These are phyloP conservation scores for Sphaerophoria rueppellii DNA, from an alignment of 2,888 invertebrate species.

Conservation along the genomic window DNA sequence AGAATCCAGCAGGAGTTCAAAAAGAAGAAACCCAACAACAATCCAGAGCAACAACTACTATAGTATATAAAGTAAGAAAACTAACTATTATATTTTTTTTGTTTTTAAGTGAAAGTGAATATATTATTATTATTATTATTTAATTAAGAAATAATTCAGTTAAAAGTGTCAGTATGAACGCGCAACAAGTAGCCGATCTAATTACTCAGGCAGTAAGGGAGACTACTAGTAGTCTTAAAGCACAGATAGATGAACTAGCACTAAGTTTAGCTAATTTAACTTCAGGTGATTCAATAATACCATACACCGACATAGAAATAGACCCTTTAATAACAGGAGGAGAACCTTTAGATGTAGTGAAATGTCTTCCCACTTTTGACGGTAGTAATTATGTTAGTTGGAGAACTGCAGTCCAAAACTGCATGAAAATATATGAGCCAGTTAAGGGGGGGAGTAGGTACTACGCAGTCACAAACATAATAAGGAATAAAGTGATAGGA, in stretches of 20 bases:
- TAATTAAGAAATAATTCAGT: slow-evolving; percentile 13
- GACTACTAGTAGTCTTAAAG: background rate
- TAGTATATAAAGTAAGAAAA: slow-evolving; percentile 12
- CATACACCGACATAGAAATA: background rate
- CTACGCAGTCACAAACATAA: background rate
- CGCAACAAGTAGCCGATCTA: slow-evolving; percentile 4
- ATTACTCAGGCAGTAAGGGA: background rate
- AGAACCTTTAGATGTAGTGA: background rate
- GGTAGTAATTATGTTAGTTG: background rate
- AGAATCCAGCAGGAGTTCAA: slow-evolving; percentile 3
- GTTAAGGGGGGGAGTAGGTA: background rate
- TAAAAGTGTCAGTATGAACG: background rate
- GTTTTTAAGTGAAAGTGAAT: background rate
- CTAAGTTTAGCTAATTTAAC: slow-evolving; percentile 1
- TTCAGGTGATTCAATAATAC: slow-evolving; percentile 1
- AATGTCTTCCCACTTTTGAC: slow-evolving; percentile 1
- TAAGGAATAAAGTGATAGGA: background rate
- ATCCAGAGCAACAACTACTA: background rate
- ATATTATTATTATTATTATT: slow-evolving; percentile 1
- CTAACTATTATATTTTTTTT: background rate
- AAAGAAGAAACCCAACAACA: background rate
- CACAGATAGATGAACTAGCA: slow-evolving; percentile 5
- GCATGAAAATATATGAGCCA: background rate
- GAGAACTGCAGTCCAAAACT: background rate
- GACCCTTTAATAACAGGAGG: background rate